A percentile compares a stretch with the other conserved stretches of the same genome.
These are phyloP conservation scores for Watsonalla cultraria DNA, from an alignment of 2,888 invertebrate genomes.

Conservation along the genomic window DNA sequence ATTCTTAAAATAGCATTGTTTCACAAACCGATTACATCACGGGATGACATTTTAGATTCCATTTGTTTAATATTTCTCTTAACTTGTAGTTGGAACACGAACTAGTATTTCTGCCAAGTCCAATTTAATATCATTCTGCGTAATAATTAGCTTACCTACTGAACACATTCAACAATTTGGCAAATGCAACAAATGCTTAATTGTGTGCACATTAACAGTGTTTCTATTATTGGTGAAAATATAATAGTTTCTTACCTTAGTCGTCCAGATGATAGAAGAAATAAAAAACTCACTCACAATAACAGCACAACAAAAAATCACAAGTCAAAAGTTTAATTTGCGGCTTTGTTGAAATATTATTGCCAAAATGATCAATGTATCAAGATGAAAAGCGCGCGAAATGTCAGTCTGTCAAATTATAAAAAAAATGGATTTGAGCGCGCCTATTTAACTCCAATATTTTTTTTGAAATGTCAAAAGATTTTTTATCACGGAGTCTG, in stretches of 20 bases:
- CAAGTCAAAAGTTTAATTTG: constrained; percentile 42
- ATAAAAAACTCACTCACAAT: too few species aligned
- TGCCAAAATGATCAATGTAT: constrained; percentile 33
- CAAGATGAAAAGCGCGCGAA: constrained; percentile 60
- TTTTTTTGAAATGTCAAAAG: too few species aligned
- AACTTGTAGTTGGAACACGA: constrained; percentile 46
- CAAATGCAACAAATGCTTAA: constrained; percentile 17
- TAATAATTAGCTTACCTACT: constrained; percentile 50
- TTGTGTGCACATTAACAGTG: constrained; percentile 6
- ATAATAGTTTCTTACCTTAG: too few species aligned
- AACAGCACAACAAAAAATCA: constrained; percentile 10
- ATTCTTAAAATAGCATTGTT: constrained; percentile 60
- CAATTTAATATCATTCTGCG: constrained; percentile 57
- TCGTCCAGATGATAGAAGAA: too few species aligned
- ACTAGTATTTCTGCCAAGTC: constrained; percentile 56
- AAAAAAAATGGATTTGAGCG: too few species aligned
- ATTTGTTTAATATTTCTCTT: constrained; percentile 29
- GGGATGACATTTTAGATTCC: constrained; percentile 54
- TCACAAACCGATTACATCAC: constrained; percentile 60
- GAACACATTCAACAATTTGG: constrained; percentile 36
- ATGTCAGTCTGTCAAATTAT: constrained; percentile 23
- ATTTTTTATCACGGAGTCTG: constrained; percentile 58
- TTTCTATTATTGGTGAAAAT: not conserved
- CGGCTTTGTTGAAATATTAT: constrained; percentile 52
- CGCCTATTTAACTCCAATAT: too few species aligned